phyloP scores from a whole-genome alignment of 1,140 invertebrate species.

The Lycorma delicatula region DNA sequence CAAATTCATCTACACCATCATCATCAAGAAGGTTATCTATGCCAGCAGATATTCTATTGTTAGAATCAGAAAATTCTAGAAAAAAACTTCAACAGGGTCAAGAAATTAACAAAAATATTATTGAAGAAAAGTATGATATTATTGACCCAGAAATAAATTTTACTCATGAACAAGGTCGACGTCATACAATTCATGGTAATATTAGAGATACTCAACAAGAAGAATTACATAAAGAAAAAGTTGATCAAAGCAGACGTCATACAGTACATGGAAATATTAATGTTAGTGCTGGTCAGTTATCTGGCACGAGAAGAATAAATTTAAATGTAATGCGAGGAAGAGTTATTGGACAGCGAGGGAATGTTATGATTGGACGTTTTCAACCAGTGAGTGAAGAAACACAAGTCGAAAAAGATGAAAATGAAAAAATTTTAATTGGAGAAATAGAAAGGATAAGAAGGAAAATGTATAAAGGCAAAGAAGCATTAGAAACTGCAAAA shows the following conservation, averaged over 20 bases:
- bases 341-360: constrained; percentile 13
- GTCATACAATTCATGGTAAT: constrained; percentile 16
- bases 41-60: constrained; percentile 11
- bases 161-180: too few species aligned
- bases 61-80: too few species aligned
- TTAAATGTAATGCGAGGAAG: constrained; percentile 11
- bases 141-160: too few species aligned
- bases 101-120: too few species aligned
- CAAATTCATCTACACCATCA: neutral
- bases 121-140: too few species aligned
- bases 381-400: constrained; percentile 14
- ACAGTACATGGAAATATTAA: constrained; percentile 12
- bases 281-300: neutral
- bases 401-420: constrained; percentile 16
- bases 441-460: constrained; percentile 4
- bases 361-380: constrained; percentile 18
- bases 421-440: constrained; percentile 7
- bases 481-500: constrained; percentile 6
- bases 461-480: constrained; percentile 11
- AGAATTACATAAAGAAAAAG: constrained; percentile 2
- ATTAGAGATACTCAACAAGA: too few species aligned
- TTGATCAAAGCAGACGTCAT: constrained; percentile 11
- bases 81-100: too few species aligned
- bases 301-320: constrained; percentile 6
- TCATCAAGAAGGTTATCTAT: constrained; percentile 4